Conservation (phyloP, 2,113 vertebrate species). For the Campylomormyrus tamandua region DNA sequence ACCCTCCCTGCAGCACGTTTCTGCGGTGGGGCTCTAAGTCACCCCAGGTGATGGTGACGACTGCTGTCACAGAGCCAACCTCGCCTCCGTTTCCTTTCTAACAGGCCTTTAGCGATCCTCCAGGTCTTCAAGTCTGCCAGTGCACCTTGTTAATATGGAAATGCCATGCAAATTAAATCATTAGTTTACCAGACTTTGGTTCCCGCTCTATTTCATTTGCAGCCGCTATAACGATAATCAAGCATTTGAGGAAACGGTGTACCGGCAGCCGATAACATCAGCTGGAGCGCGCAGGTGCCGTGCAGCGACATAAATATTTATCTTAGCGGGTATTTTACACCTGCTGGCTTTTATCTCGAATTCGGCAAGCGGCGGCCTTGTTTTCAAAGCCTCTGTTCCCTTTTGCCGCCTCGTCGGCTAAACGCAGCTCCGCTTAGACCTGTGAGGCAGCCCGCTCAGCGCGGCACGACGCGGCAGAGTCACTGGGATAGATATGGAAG, state of each 20-base stretch:
- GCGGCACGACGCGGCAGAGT: not conserved
- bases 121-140: conserved; percentile 38
- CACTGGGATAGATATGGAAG: not conserved
- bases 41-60: not conserved
- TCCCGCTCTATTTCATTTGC: conserved; percentile 36
- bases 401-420: not conserved
- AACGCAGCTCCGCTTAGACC: not conserved
- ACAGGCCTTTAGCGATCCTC: conserved; percentile 32
- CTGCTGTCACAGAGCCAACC: not conserved
- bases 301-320: conserved; percentile 6
- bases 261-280: not conserved
- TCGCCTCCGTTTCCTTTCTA: conserved; percentile 21
- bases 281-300: not conserved
- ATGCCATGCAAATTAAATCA: conserved; percentile 54
- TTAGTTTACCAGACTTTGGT: conserved; percentile 32
- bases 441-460: not conserved
- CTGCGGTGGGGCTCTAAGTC: not conserved
- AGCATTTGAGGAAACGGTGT: conserved; percentile 24
- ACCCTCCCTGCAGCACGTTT: not conserved
- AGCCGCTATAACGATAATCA: conserved; percentile 45
- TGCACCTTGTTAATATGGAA: conserved; percentile 50
- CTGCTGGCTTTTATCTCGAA: not conserved
- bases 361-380: not conserved
- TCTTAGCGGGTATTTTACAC: conserved; percentile 20
- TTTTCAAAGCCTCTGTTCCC: not conserved